Evolutionary conservation across 2,797 vertebrate genomes (phyloP).

Genomic region (Argyrosomus regius): DNA sequence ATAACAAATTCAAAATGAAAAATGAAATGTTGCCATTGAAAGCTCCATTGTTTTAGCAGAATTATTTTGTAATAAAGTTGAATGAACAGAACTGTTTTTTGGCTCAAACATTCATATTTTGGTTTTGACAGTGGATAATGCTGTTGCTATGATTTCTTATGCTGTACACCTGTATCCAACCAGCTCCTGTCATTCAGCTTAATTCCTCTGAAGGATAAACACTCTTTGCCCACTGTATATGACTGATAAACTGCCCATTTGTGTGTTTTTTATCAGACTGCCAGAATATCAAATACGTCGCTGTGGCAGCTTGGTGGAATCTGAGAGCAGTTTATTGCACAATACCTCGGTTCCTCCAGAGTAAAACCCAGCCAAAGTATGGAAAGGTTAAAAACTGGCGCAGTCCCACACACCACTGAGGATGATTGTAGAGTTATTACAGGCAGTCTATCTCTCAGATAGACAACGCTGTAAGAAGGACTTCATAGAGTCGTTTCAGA

Average conservation of each 20-base stretch:
- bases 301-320: constrained; percentile 44
- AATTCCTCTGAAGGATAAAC: neutral
- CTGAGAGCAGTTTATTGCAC: constrained; percentile 43
- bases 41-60: neutral
- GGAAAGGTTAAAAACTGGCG: constrained; percentile 57
- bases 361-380: constrained; percentile 34
- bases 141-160: constrained; percentile 10
- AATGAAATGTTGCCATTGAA: constrained; percentile 5
- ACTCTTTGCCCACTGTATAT: neutral
- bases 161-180: neutral
- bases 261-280: constrained; percentile 19
- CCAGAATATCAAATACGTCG: constrained; percentile 25
- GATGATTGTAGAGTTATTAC: constrained; percentile 60
- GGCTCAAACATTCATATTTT: neutral
- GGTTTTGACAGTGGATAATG: constrained; percentile 18
- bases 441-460: constrained; percentile 61
- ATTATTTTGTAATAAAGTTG: constrained; percentile 5
- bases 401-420: constrained; percentile 21
- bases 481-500: constrained; percentile 40
- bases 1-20: neutral
- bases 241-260: neutral
- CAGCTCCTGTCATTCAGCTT: constrained; percentile 8
- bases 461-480: constrained; percentile 42
- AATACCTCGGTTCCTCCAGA: constrained; percentile 48
- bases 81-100: neutral